Evolutionary conservation across 2,888 invertebrate genomes (phyloP), one percentile per base, ranked within the genome.

Genomic region (Lepetodrilus schrolli): DNA sequence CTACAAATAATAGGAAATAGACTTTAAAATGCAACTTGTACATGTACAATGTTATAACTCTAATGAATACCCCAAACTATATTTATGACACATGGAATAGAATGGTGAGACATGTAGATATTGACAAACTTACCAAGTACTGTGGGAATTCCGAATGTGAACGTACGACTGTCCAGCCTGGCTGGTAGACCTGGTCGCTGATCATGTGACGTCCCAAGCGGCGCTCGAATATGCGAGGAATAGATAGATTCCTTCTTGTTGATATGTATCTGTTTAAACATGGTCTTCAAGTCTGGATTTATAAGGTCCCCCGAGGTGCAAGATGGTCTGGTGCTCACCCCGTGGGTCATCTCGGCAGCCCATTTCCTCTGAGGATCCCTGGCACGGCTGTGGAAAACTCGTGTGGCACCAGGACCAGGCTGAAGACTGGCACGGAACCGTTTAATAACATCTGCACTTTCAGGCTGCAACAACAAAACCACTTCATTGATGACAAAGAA

Each of bases 291-390:
- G 3, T 78, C 58, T 7, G 90, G 90, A 70, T 88, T 88, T 23
- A 88, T 80, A 5, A 89, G 78, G 38, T 88, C 84, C 51, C 83
- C 85, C 10, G 88, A 84, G n/a, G 78, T 83, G 47, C 77, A 75
- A 1, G 86, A 85, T 4, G 86, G 84, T 36, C 83, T 84, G 26
- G 84, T 87, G 37, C 74, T 83, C 8, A 87, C 79, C 0, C 90
- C 90, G 80, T 90, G 90, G 1, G 82, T 83, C 88, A 89, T 89
- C 21, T 86, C 82, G n/a, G 78, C 83, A n/a, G 89, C 89, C 85
- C 84, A 84, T 65, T 86, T 77, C 47, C 80, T 78, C n/a, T 90
- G 87, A 7, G 90, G 90, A 38, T 90, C 90, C 70, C 81, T 78
- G 0, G 90, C 89, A 75, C 83, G 86, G 17, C 90, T 90, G 77